Evolutionary conservation across 2,797 vertebrate species (phyloP), one percentile per base, ranked within the genome.

Genomic region (Sebastes vulpes): DNA sequence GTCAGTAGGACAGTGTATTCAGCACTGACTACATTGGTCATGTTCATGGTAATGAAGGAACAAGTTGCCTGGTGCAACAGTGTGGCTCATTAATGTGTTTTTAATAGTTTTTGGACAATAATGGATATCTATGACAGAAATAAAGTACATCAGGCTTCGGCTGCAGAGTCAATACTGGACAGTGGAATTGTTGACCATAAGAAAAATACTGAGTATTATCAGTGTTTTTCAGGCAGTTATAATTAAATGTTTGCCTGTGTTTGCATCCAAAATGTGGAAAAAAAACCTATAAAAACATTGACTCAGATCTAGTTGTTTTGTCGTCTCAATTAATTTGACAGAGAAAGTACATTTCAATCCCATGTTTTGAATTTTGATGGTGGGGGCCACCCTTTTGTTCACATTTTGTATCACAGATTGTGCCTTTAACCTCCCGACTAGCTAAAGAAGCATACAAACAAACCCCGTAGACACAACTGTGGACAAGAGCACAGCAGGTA

Each of bases 401-500:
- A 52, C 58, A 59, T 61, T 26, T 74, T 48, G 25, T 38, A 79
- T 82, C 31, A 26, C 53, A 72, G 66, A 85, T 71, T 80, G 65
- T 50, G 23, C 23, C 58, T 67, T 79, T 74, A 74, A 84, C 69
- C 64, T 85, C 48, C 58, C 7, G 5, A 66, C 66, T 28, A 42
- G 57, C 71, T 60, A 16, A 58, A 65, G 76, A 78, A 74, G 72
- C 56, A 71, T 20, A 60, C 53, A 84, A 81, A 86, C 79, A 76
- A 89, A 79, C 58, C n/a, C 32, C 28, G 71, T 38, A 90, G 82
- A 89, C 86, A 90, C 83, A 87, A 90, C 84, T 86, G 31, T 65
- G 83, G 83, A 90, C 84, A 91, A 84, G 65, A 84, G 65, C 79
- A 78, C 85, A 90, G 87, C 84, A 92, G 91, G 87, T 85, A 82